These are phyloP conservation scores for Argyresthia goedartella DNA, from an alignment of 2,888 invertebrate species.

Conservation along the genomic window DNA sequence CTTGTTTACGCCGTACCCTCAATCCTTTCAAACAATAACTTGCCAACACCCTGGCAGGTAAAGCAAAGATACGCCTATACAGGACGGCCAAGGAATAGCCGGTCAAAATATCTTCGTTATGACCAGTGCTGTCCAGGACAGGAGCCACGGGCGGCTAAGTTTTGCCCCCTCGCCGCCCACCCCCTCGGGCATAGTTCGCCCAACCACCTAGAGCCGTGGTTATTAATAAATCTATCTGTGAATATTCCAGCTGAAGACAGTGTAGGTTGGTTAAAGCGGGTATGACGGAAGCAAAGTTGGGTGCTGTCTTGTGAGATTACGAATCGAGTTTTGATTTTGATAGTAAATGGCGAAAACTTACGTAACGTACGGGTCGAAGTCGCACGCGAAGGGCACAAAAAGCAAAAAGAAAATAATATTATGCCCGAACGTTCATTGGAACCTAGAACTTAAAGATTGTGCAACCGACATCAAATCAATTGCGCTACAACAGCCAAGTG, in stretches of 20 bases:
- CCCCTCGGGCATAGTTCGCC: constrained; percentile 8
- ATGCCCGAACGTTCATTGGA: too few relatives aligned
- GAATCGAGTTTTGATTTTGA: too few relatives aligned
- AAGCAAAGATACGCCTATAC: constrained; percentile 16
- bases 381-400: too few relatives aligned
- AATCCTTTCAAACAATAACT: constrained; percentile 36
- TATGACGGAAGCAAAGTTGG: constrained; percentile 4
- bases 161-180: constrained; percentile 40
- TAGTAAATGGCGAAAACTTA: too few relatives aligned
- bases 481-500: too few relatives aligned
- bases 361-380: too few relatives aligned
- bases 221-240: constrained; percentile 70
- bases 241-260: constrained; percentile 59
- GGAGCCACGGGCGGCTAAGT: constrained; percentile 62
- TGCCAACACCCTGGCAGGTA: constrained; percentile 39
- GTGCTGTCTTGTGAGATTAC: not conserved
- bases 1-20: constrained; percentile 19
- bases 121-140: constrained; percentile 67
- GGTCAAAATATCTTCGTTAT: constrained; percentile 71
- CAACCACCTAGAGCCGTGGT: constrained; percentile 27
- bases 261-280: constrained; percentile 31
- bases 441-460: too few relatives aligned
- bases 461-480: too few relatives aligned
- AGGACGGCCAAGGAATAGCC: constrained; percentile 61
- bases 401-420: too few relatives aligned